Base-by-base conservation (phyloP, 2,888 invertebrate genomes). In the Aethes cnicana region DNA sequence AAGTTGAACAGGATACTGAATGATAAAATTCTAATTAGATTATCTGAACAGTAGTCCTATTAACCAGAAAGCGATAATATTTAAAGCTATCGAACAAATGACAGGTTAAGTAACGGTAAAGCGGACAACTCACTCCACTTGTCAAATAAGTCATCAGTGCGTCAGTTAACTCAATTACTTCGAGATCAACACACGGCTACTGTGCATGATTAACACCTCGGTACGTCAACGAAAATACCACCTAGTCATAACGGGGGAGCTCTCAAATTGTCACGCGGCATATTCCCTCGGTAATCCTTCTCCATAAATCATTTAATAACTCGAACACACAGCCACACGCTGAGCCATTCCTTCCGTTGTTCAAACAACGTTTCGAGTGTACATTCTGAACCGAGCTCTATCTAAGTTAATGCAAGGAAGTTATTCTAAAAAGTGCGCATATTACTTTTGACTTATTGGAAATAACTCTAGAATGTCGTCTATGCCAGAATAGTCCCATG, bases 281-380 rank as follows among this genome's bases (percentile, higher is more conserved):
- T 60, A 58, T 66, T 57, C 62, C 69, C 68, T 62, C 68, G 52
- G 80, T 84, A 84, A 88, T 88, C 84, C 86, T 79, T 76, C 73
- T 77, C 80, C 84, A 89, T 89, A 87, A 89, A 89, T 88, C 89
- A 88, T 88, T 87, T 88, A 87, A 88, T 89, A 88, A 87, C 88
- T 85, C 84, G 84, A 88, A 86, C 81, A 84, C 81, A 82, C 77
- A 85, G 84, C 84, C 86, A 84, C 87, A 86, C 86, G 83, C 84
- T 81, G 81, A 84, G 85, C 84, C 79, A 72, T 81, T 84, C 82
- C 87, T 88, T 88, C 87, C 89, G 85, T 77, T 75, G 66, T 72
- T 64, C 54, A 69, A 77, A 69, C 76, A 77, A 74, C 66, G 68
- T 70, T 68, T 59, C 59, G 18, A 30, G 7, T 23, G 26, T 17